Evolutionary conservation across 2,888 invertebrate species (phyloP), one percentile per base, ranked within the genome.

Genomic region (Heteromurus nitidus): DNA sequence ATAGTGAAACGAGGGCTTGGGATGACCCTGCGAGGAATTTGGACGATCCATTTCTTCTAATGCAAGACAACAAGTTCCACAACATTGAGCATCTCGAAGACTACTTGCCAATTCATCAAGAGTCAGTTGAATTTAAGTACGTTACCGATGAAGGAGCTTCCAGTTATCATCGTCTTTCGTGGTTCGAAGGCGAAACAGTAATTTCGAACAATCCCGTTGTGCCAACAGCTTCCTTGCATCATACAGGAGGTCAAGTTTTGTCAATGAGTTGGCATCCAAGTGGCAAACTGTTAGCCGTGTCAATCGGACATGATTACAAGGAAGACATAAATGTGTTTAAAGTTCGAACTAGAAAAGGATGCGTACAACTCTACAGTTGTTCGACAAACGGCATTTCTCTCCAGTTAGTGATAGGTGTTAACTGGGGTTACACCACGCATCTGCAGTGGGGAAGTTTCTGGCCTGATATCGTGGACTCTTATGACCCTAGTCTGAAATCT

Each of bases 151-250:
- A 67, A 0, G 76, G 44, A 26, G 47, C 58, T 24, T 62, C 81
- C 26, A 42, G 77, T 26, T 86, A 79, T 53, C 83, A 81, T 31
- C 44, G 70, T 16, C 30, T 87, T 16, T 20, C 68, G 26, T 80
- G 84, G 67, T 87, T 87, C 79, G 84, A 85, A 24, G 82, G 84
- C 42, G 87, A 87, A 81, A 60, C 82, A 2, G 47, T 76, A n/a
- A 26, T 47, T 9, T 53, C 31, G 13, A n/a, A 69, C 50, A 36
- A 20, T 20, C 50, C 3, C 2, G 47, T 28, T 18, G 16, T 7
- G 5, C 20, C 7, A 36, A 1, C 24, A 24, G 31, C 64, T 2
- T 77, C 77, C 0, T 28, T 77, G 20, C 70, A 64, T 28, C 69
- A 77, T 50, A 62, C 75, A 50, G 87, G 87, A 1, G 87, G 87